Evolutionary conservation across 1,140 invertebrate genomes (phyloP), one percentile per base, ranked within the genome.

Genomic region (Drosophila nigromelanica): DNA sequence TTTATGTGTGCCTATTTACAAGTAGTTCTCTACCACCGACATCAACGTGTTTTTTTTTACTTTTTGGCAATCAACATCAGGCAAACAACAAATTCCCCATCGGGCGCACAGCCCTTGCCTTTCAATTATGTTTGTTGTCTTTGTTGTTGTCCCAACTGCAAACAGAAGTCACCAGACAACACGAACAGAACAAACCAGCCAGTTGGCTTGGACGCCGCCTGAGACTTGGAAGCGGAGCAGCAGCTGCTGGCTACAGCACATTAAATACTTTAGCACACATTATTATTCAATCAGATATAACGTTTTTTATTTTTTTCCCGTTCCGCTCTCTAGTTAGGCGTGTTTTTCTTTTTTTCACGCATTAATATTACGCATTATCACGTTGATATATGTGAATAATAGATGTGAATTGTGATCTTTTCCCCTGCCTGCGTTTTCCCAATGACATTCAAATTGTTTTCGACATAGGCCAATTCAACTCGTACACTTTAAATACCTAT

Each of bases 271-370:
- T 82, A 87, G 82, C 83, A 87, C 83, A 89, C 76, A 87, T 87
- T 87, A 87, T 87, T 87, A 87, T 87, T 87, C 82, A 87, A 87
- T 87, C 82, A 89, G 82, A 87, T 87, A 87, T 89, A 79, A 72
- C 74, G 76, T 80, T 78, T 76, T 68, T 73, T 78, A 76, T 78
- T 59, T 80, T 63, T 54, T 27, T 59, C 40, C 35, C 55, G 40
- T 40, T 42, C 33, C 6, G 11, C 14, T 24, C 15, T 51, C 12
- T 40, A 54, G 21, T 18, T 30, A 21, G 18, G 21, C 60, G 15
- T 39, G 60, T 47, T 58, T 56, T 61, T n/a, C 47, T 74, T 55
- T 8, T 4, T 15, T 66, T 76, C 35, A 14, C 45, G 58, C 35
- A 24, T 68, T 73, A 47, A 40, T 45, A 51, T 50, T 50, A 61